Conservation (phyloP, 2,888 invertebrate species). For the Myathropa florea region DNA sequence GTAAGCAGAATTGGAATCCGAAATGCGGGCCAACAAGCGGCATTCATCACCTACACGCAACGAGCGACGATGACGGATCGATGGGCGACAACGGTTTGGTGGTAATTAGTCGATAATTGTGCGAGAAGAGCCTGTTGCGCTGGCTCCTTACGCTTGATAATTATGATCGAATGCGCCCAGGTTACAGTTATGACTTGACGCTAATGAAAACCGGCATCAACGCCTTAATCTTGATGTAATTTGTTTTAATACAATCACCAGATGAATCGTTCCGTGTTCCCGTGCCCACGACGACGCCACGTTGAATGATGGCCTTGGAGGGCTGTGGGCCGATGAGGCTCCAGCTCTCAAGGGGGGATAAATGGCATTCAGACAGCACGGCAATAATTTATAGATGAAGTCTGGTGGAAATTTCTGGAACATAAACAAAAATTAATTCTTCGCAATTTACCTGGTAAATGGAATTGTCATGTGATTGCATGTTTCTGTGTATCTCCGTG, state of each 20-base stretch:
- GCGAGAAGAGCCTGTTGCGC: neutral
- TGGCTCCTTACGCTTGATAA: neutral
- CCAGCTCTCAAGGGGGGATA: slow-evolving; percentile 4
- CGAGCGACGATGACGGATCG: neutral
- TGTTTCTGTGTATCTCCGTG: neutral
- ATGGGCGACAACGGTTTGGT: neutral
- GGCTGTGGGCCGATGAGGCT: neutral
- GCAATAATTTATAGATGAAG: slow-evolving; percentile 19
- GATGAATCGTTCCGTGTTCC: neutral
- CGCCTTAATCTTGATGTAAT: slow-evolving; percentile 16
- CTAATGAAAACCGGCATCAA: slow-evolving; percentile 16
- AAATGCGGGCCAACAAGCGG: neutral
- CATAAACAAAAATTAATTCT: slow-evolving; percentile 29
- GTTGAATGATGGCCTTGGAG: neutral
- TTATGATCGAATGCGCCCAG: neutral
- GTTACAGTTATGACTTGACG: neutral
- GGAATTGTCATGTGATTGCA: slow-evolving; percentile 27
- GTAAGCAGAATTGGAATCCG: neutral
- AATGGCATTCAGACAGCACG: neutral
- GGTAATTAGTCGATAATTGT: slow-evolving; percentile 22
- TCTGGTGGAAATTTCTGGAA: neutral
- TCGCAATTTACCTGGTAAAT: slow-evolving; percentile 7
- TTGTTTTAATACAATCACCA: slow-evolving; percentile 23
- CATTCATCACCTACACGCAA: slow-evolving; percentile 6
- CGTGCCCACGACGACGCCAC: no score